These are phyloP conservation scores for Calonectris borealis DNA, from an alignment of 2,113 vertebrate species.

Conservation along the genomic window DNA sequence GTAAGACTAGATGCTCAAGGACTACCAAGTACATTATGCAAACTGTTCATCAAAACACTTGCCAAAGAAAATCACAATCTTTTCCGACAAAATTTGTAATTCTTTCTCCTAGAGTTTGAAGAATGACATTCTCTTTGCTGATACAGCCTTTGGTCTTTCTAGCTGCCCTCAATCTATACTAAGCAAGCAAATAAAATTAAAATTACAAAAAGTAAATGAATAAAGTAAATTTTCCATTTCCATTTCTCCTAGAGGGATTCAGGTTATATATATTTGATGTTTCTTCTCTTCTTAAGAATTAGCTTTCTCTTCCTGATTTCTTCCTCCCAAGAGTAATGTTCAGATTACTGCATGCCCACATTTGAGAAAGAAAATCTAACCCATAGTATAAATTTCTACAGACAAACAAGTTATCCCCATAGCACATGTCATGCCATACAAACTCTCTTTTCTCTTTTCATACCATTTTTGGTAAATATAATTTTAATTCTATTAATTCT, in stretches of 20 bases:
- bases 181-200: constrained; percentile 62
- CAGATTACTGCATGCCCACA: neutral
- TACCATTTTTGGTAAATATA: neutral
- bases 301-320: constrained; percentile 29
- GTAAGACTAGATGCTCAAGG: neutral
- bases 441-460: neutral
- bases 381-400: neutral
- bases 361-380: constrained; percentile 7
- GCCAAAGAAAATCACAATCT: constrained; percentile 8
- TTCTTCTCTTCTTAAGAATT: constrained; percentile 41
- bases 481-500: neutral
- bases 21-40: neutral
- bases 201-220: constrained; percentile 62
- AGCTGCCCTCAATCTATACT: constrained; percentile 52
- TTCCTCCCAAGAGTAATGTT: constrained; percentile 7
- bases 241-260: constrained; percentile 45
- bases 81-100: constrained; percentile 16
- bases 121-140: constrained; percentile 21
- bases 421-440: neutral
- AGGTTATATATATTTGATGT: constrained; percentile 36
- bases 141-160: constrained; percentile 45
- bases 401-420: neutral
- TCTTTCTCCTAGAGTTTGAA: neutral
- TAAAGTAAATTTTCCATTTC: constrained; percentile 60
- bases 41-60: constrained; percentile 22